Base-by-base conservation (phyloP, 2,888 invertebrate species). In the Eudasyphora cyanicolor region DNA sequence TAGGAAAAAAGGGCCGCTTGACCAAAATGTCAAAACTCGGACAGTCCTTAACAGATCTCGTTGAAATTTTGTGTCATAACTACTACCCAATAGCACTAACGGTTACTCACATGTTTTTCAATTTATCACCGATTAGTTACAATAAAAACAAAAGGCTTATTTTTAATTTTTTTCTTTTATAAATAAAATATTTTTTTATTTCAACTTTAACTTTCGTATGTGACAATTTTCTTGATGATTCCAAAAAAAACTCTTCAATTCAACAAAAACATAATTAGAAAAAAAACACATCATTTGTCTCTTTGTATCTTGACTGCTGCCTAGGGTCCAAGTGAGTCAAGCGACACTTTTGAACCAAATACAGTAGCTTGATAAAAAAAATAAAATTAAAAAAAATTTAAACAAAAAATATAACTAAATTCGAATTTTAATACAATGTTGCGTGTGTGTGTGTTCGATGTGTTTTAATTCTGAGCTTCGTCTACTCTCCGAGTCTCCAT, bases 281-380 rank as follows among this genome's bases (percentile, higher is more conserved):
- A n/a, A 29, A 62, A 67, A 10, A 19, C 86, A 86, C 87, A 87
- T 88, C 89, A 87, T 88, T 89, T 89, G 89, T 89, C 88, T 89
- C 87, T 90, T 89, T 90, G 90, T 89, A 90, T 90, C 87, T 87
- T 62, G 38, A 54, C 74, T 70, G 51, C 51, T 84, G 57, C 19
- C 42, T 1, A 19, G 32, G 29, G n/a, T n/a, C 45, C 45, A 78
- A 24, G 19, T 32, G 27, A 5, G 21, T 3, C 60, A 17, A 6
- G 19, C 7, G 32, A 35, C 35, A 67, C 10, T 14, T 24, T 54
- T 67, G 67, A 19, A 38, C 17, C 51, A 12, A 8, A 38, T 8
- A 17, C 67, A 42, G 24, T 24, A 67, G 12, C 27, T 21, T 17
- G 42, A 49, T 54, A 38, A 54, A 49, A 51, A 42, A 49, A 38